Evolutionary conservation across 2,797 vertebrate species (phyloP), one percentile per base, ranked within the genome.

Genomic region (Netta rufina): DNA sequence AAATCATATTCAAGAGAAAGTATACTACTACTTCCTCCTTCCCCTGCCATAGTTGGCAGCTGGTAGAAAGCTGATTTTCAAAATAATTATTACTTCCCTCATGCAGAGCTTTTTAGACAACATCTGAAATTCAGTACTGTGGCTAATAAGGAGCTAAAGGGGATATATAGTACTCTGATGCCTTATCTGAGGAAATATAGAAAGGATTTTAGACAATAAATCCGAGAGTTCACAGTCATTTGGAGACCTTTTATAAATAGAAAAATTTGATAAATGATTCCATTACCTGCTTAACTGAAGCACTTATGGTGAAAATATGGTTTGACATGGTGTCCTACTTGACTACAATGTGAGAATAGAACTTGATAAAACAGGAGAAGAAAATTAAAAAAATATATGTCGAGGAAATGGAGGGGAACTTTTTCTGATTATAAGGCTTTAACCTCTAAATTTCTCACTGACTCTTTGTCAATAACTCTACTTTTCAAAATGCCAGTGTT

Each of bases 71-170:
- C 8, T 45, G 57, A 47, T 87, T 91, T 87, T 80, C 27, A 71
- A 88, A 84, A 84, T 72, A 78, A 85, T 87, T 83, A 47, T 58
- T 77, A 30, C 38, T 88, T 90, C 27, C 6, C 4, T 75, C 61
- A 54, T 53, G n/a, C 11, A 9, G 45, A 30, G 12, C 49, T 86
- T 87, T 85, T 58, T 87, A 91, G 51, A 38, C 53, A 87, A 71
- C 30, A 92, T 75, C 76, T 93, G 73, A 70, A 90, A 87, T 78
- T 83, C 54, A 80, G 15, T 92, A 89, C 57, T 85, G 30, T 83
- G n/a, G 20, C 41, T 87, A 92, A 72, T 85, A 93, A 81, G 58
- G 58, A 87, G 27, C 38, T 70, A 60, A 13, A 11, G 62, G 66
- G 80, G 36, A 49, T 82, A 62, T 76, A 27, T 49, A 70, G 28